phyloP scores from a whole-genome alignment of 2,888 invertebrate genomes.

The Drosophila atroscutellata region DNA sequence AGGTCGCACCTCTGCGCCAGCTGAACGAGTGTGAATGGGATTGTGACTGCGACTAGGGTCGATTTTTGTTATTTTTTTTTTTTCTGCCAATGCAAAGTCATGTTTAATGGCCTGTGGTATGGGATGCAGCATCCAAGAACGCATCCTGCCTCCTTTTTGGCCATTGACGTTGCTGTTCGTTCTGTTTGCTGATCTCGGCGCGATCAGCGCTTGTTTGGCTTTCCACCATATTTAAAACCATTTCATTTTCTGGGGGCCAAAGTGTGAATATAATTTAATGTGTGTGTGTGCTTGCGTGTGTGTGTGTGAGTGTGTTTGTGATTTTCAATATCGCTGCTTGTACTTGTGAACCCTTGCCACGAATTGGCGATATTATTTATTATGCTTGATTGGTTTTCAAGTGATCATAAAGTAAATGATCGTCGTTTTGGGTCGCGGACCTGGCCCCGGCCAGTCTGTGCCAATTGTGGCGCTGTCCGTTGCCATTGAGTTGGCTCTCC shows the following conservation, averaged over 20 bases:
- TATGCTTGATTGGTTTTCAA: conserved; percentile 85
- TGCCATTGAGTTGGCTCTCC: conserved; percentile 57
- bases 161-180: conserved; percentile 37
- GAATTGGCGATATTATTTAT: conserved; percentile 83
- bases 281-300: conserved; percentile 59
- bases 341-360: conserved; percentile 36
- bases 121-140: conserved; percentile 47
- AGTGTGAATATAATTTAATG: conserved; percentile 85
- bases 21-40: conserved; percentile 8
- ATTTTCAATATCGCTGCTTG: conserved; percentile 83
- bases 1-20: conserved; percentile 48
- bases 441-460: conserved; percentile 57
- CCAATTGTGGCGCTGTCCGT: conserved; percentile 72
- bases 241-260: conserved; percentile 83
- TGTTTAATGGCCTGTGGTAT: conserved; percentile 51
- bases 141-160: conserved; percentile 59
- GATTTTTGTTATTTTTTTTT: conserved; percentile 9
- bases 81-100: conserved; percentile 45
- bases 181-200: conserved; percentile 77
- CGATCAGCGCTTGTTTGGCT: conserved; percentile 67
- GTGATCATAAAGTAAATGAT: conserved; percentile 84
- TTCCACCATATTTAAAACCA: conserved; percentile 74
- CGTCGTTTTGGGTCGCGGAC: conserved; percentile 62
- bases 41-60: conserved; percentile 32
- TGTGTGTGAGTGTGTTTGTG: conserved; percentile 80